Evolutionary conservation across 1,140 invertebrate genomes (phyloP).

Genomic region (Nasonia vitripennis): DNA sequence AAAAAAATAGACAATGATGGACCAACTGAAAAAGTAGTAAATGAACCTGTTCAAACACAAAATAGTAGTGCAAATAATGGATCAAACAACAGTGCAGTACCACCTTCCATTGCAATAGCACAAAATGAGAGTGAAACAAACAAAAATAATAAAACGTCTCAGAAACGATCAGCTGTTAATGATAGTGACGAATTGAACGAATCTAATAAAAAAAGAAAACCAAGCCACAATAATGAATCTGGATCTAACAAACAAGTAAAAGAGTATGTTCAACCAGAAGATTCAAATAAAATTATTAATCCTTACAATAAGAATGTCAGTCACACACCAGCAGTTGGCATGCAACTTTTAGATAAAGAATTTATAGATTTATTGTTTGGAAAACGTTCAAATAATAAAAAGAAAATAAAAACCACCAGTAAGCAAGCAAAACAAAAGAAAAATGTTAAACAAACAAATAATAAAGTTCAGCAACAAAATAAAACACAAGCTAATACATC

Average conservation of each 20-base stretch:
- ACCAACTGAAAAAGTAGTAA: neutral
- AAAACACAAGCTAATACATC: neutral
- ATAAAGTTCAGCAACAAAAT: neutral
- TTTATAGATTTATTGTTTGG: neutral
- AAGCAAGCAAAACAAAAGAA: neutral
- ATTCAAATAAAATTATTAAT: conserved; percentile 22
- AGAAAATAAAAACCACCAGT: neutral
- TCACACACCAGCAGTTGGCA: neutral
- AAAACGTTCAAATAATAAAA: neutral
- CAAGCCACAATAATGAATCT: neutral
- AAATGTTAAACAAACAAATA: neutral
- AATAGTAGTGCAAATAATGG: neutral
- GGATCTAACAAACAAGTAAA: neutral
- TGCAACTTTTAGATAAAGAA: conserved; percentile 31
- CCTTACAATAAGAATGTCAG: neutral
- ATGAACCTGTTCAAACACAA: neutral
- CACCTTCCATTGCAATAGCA: neutral
- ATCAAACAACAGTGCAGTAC: neutral
- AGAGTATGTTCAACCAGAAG: neutral
- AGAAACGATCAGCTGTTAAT: neutral
- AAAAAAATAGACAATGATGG: neutral
- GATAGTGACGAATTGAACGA: neutral
- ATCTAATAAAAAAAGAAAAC: conserved; percentile 9
- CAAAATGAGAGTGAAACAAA: neutral
- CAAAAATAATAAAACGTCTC: neutral